Evolutionary conservation across 1,140 invertebrate genomes (phyloP).

Genomic region (Listronotus oregonensis): DNA sequence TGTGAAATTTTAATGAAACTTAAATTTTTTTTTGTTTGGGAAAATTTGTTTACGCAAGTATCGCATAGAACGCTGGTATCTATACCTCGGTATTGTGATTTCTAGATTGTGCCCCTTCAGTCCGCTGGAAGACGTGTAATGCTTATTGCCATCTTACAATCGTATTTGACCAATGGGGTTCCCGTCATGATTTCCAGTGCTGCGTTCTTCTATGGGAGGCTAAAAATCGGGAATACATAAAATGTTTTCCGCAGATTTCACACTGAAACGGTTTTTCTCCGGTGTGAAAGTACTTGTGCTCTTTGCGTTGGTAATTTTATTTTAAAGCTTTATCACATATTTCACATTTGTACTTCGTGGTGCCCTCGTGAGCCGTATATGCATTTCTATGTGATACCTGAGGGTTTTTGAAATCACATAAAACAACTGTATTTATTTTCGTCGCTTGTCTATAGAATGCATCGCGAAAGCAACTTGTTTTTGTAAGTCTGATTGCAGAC

Average conservation of each 20-base stretch:
- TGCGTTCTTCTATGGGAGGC: constrained; percentile 51
- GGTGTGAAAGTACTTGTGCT: constrained; percentile 59
- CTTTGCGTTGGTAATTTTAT: constrained; percentile 57
- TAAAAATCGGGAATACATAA: constrained; percentile 53
- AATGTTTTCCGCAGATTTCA: constrained; percentile 63
- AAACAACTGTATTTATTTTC: constrained; percentile 52
- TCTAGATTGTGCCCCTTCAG: constrained; percentile 46
- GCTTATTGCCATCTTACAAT: constrained; percentile 50
- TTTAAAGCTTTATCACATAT: constrained; percentile 59
- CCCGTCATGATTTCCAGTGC: constrained; percentile 53
- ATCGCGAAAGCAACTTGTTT: constrained; percentile 46
- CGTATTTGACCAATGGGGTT: constrained; percentile 50
- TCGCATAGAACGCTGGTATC: constrained; percentile 62
- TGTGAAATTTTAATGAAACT: constrained; percentile 73
- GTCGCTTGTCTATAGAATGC: constrained; percentile 49
- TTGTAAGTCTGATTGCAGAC: constrained; percentile 47
- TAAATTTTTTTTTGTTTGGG: constrained; percentile 69
- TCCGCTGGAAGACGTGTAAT: constrained; percentile 48
- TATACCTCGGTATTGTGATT: constrained; percentile 45
- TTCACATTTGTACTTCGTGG: constrained; percentile 59
- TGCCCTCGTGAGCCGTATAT: constrained; percentile 55
- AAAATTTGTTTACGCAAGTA: constrained; percentile 80
- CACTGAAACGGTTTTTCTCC: constrained; percentile 67
- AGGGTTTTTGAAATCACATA: constrained; percentile 56
- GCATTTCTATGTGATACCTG: constrained; percentile 55